phyloP scores from a whole-genome alignment of 2,797 vertebrate species.

The Spinibarbus caldwelli region DNA sequence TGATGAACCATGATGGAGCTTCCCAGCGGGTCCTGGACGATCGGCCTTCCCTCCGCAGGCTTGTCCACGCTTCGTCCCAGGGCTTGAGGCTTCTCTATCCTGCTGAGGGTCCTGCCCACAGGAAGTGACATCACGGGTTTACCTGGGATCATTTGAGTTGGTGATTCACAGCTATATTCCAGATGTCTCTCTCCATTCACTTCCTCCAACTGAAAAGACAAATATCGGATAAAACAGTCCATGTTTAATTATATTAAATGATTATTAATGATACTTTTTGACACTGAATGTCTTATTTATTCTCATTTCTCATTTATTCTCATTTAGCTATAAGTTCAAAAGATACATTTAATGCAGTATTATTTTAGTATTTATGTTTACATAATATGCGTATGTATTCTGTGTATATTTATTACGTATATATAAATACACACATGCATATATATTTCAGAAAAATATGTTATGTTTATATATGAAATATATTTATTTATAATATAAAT shows the following conservation, averaged over 20 bases:
- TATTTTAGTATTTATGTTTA: too few species aligned
- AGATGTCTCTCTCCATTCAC: constrained; percentile 61
- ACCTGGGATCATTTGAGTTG: constrained; percentile 65
- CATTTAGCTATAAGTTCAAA: background rate
- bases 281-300: background rate
- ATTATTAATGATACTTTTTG: background rate
- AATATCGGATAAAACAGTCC: background rate
- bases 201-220: constrained; percentile 67
- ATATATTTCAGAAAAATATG: too few species aligned
- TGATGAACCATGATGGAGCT: constrained; percentile 68
- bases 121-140: constrained; percentile 53
- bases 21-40: constrained; percentile 71
- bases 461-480: too few species aligned
- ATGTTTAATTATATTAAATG: background rate
- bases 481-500: too few species aligned
- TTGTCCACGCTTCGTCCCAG: constrained; percentile 26
- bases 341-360: background rate
- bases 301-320: background rate
- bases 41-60: constrained; percentile 62
- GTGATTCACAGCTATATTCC: constrained; percentile 65
- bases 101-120: constrained; percentile 44
- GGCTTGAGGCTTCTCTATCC: constrained; percentile 44
- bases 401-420: too few species aligned
- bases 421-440: too few species aligned
- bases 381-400: too few species aligned